phyloP scores from a whole-genome alignment of 2,797 vertebrate species.

The Peromyscus aztecus region DNA sequence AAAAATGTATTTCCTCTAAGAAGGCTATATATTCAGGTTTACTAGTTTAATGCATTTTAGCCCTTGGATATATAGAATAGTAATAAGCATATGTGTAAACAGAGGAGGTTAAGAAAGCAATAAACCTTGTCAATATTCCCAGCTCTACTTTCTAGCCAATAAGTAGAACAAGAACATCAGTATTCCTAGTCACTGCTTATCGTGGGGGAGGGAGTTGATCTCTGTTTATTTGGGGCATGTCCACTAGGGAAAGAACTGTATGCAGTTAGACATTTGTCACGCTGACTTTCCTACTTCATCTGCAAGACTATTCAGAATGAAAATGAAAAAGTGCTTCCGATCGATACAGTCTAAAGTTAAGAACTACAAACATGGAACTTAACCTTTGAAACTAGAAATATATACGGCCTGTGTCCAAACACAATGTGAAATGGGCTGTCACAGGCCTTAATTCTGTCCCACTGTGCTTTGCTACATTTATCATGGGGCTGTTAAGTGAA shows the following conservation, averaged over 20 bases:
- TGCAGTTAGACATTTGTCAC: neutral
- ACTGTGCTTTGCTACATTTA: neutral
- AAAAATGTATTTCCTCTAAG: constrained; percentile 50
- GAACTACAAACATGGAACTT: constrained; percentile 13
- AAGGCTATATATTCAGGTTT: constrained; percentile 21
- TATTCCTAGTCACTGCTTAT: neutral
- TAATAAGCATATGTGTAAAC: neutral
- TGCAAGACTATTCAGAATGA: constrained; percentile 26
- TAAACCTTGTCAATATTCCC: neutral
- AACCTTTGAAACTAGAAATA: neutral
- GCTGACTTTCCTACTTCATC: neutral
- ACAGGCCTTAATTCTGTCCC: neutral
- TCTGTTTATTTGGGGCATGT: neutral
- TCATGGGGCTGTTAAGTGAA: neutral
- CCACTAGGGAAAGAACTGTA: neutral
- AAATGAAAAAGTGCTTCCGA: neutral
- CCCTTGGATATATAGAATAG: neutral
- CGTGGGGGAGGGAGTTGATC: neutral
- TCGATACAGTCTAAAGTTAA: constrained; percentile 26
- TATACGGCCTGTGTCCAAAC: neutral
- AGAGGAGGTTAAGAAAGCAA: neutral
- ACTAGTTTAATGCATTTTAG: constrained; percentile 29
- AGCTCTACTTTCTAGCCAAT: constrained; percentile 12
- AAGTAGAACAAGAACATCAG: neutral
- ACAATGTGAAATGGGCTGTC: neutral